Evolutionary conservation across 2,113 vertebrate species (phyloP).

Genomic region (Albula glossodonta): DNA sequence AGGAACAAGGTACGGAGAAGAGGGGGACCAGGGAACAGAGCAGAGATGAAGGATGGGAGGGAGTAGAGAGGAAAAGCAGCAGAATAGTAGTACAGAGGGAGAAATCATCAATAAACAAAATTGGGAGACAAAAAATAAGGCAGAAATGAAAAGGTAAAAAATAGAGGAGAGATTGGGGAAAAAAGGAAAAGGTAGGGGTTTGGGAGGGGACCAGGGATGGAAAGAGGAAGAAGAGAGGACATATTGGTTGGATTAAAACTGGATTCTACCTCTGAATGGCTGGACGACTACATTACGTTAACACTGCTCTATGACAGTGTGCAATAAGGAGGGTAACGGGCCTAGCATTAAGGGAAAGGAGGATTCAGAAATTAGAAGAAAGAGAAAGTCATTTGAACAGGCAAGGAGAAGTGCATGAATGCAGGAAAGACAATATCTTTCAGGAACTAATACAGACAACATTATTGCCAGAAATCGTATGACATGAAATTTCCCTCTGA

Average conservation of each 20-base stretch:
- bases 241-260: slow-evolving; percentile 17
- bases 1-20: slow-evolving; percentile 36
- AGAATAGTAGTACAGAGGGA: not conserved
- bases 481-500: not conserved
- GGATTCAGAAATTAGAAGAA: not conserved
- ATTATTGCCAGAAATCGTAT: not conserved
- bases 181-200: not conserved
- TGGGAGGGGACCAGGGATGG: not conserved
- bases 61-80: not conserved
- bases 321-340: not conserved
- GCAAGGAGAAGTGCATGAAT: not conserved
- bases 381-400: slow-evolving; percentile 14
- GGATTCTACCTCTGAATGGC: slow-evolving; percentile 21
- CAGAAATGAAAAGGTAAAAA: not conserved
- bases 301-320: slow-evolving; percentile 23
- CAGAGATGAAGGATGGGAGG: not conserved
- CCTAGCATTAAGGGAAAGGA: slow-evolving; percentile 3
- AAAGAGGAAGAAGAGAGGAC: not conserved
- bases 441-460: not conserved
- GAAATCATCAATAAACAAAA: not conserved
- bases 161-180: not conserved
- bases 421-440: not conserved
- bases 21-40: not conserved
- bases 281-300: slow-evolving; percentile 25
- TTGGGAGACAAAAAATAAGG: not conserved